Conservation (phyloP, 2,113 vertebrate genomes). For the Callionymus lyra region DNA sequence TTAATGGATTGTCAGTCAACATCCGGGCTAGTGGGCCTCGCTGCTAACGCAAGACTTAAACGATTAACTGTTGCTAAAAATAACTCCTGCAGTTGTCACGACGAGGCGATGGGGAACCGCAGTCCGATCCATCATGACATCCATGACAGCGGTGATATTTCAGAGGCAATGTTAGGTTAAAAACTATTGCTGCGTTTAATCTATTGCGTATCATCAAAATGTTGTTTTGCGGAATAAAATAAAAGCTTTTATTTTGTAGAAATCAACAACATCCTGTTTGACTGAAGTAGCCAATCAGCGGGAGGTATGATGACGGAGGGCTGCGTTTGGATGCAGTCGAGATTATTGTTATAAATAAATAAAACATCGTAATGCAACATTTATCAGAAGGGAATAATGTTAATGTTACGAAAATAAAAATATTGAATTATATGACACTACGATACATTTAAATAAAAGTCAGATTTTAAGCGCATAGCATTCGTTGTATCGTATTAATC, state of each 20-base stretch:
- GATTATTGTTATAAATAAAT: too few species aligned
- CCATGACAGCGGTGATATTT: background rate
- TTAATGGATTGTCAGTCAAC: conserved; percentile 5
- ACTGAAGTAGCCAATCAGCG: conserved; percentile 30
- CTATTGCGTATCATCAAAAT: too few species aligned
- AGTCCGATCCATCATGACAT: background rate
- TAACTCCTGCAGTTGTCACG: conserved; percentile 5
- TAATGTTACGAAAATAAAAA: too few species aligned
- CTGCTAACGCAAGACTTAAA: background rate
- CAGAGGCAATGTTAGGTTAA: background rate
- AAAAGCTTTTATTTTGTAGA: background rate
- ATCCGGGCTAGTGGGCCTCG: too few species aligned
- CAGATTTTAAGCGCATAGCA: too few species aligned
- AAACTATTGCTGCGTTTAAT: background rate
- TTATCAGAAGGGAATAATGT: too few species aligned
- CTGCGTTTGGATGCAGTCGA: too few species aligned
- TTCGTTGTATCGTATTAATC: too few species aligned
- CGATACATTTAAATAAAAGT: too few species aligned
- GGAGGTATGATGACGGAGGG: accelerated
- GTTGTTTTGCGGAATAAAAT: too few species aligned
- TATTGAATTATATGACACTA: too few species aligned
- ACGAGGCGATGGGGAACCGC: background rate
- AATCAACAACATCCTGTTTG: background rate
- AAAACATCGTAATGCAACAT: too few species aligned
- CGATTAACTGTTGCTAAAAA: conserved; percentile 3